Evolutionary conservation across 2,888 invertebrate genomes (phyloP).

Genomic region (Sarcophaga variegata): DNA sequence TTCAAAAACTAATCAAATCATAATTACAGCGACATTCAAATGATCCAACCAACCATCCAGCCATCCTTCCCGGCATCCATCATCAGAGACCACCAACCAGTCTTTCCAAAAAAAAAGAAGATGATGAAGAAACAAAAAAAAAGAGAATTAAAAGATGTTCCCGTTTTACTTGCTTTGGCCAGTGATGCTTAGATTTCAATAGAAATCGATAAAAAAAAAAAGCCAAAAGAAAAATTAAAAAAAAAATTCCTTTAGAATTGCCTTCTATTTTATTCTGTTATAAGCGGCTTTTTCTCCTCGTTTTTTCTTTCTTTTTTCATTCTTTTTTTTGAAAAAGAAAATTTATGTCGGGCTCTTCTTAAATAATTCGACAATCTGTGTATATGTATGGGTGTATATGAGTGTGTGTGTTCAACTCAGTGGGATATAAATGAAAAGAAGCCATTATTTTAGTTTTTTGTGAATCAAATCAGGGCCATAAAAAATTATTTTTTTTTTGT

Average conservation of each 20-base stretch:
- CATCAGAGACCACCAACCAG: too few relatives aligned
- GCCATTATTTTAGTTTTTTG: slow-evolving; percentile 49
- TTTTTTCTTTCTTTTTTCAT: neutral
- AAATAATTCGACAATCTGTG: slow-evolving; percentile 2
- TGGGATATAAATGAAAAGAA: slow-evolving; percentile 59
- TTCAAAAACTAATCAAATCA: neutral
- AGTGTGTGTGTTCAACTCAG: neutral
- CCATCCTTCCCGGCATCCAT: too few relatives aligned
- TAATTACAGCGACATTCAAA: neutral
- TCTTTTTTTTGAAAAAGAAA: slow-evolving; percentile 19
- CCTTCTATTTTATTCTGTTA: too few relatives aligned
- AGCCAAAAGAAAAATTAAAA: neutral
- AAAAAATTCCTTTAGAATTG: neutral
- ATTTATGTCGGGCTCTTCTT: slow-evolving; percentile 16
- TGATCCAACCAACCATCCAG: neutral
- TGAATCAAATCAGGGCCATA: neutral
- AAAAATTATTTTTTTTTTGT: slow-evolving; percentile 26
- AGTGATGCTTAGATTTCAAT: neutral
- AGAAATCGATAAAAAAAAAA: slow-evolving; percentile 26
- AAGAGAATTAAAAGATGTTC: too few relatives aligned
- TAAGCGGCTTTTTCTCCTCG: too few relatives aligned
- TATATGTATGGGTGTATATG: neutral
- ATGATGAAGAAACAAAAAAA: too few relatives aligned
- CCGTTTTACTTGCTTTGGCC: neutral
- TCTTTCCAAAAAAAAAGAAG: too few relatives aligned